Evolutionary conservation across 1,140 invertebrate genomes (phyloP), one percentile per base, ranked within the genome.

Genomic region (Drosophila insularis): DNA sequence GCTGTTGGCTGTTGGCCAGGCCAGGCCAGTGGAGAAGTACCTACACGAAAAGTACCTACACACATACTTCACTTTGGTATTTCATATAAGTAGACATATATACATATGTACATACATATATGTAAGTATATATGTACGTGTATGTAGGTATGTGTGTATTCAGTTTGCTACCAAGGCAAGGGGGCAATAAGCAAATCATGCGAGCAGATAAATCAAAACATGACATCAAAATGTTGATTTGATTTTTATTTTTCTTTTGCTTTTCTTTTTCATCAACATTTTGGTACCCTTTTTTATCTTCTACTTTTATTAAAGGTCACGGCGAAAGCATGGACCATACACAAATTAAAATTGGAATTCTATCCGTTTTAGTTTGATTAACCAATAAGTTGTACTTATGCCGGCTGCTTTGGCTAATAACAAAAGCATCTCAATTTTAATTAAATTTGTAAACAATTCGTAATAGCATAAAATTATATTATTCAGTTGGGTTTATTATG

Each of bases 181-280:
- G 35, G 35, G 35, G 35, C 35, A 50, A 50, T 21, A n/a, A 50
- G 43, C 43, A 17, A 50, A 50, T 50, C 43, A 50, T 50, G 43
- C 43, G 43, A 50, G 7, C 17, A 50, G 43, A 50, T 50, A 50
- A 50, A 50, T 50, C 43, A 50, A 50, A 50, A 50, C 43, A 50
- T 50, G 43, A 50, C 43, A 50, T 50, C 17, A 50, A 50, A 50
- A 50, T 50, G 43, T 50, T 50, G 43, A 50, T 50, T 50, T 50
- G 43, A 50, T 50, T 19, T 17, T 50, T 50, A 50, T 50, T 50
- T 50, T 50, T 43, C 14, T 6, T 50, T 50, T 50, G 17, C 43
- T 50, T 50, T 50, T 19, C 43, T 50, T 8, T 50, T 46, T 46
- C 14, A 7, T 35, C 2, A 7, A 11, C 11, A 37, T 50, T 21